Conservation (phyloP, 2,888 invertebrate genomes). For the Blera fallax region DNA sequence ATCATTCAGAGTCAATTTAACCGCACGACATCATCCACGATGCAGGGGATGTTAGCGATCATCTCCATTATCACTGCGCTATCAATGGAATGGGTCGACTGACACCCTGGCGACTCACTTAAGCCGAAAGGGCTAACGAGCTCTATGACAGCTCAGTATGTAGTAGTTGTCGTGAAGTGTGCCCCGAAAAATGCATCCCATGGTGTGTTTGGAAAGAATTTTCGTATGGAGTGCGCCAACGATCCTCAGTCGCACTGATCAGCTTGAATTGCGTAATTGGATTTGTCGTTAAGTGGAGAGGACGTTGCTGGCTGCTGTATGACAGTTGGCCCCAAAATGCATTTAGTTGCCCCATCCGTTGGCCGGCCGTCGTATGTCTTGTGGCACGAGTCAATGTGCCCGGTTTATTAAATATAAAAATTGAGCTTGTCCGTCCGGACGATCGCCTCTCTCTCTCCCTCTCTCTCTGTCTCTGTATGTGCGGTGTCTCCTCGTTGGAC, state of each 20-base stretch:
- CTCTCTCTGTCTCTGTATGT: neutral
- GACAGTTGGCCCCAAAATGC: constrained; percentile 69
- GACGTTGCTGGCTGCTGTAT: constrained; percentile 57
- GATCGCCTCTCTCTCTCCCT: neutral
- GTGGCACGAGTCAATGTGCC: constrained; percentile 68
- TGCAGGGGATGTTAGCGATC: constrained; percentile 44
- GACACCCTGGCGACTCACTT: neutral
- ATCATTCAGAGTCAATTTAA: constrained; percentile 68
- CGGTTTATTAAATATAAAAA: constrained; percentile 63
- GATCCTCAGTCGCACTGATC: constrained; percentile 44
- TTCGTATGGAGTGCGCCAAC: constrained; percentile 16
- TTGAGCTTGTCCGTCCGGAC: constrained; percentile 37
- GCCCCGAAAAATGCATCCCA: constrained; percentile 51
- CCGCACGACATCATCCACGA: constrained; percentile 12
- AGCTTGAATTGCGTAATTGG: constrained; percentile 68
- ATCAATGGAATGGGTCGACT: constrained; percentile 10
- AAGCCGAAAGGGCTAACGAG: constrained; percentile 60
- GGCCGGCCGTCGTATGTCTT: neutral
- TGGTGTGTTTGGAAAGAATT: neutral
- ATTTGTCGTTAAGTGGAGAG: constrained; percentile 70
- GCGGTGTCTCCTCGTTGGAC: constrained; percentile 32
- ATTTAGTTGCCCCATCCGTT: constrained; percentile 52
- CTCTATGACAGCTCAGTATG: constrained; percentile 28
- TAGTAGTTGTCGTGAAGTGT: constrained; percentile 36
- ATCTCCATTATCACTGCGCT: constrained; percentile 35